phyloP scores from a whole-genome alignment of 2,888 invertebrate species.

The Nymphalis polychloros region DNA sequence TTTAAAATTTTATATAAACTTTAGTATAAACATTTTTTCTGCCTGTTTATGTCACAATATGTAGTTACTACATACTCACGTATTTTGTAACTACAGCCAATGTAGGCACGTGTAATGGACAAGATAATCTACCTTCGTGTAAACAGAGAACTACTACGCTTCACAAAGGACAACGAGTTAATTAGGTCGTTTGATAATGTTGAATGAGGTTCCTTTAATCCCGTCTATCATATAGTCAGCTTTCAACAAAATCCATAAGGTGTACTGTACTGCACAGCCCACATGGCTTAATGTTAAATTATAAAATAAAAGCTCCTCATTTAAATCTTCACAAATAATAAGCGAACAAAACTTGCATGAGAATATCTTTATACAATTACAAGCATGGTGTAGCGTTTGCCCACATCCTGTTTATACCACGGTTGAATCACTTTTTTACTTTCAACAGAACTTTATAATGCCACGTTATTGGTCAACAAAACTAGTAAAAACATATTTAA shows the following conservation, averaged over 20 bases:
- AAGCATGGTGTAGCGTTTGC: too few relatives aligned
- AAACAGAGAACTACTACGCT: conserved; percentile 21
- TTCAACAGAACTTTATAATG: too few relatives aligned
- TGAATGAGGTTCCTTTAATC: conserved; percentile 10
- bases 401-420: too few relatives aligned
- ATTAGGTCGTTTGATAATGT: conserved; percentile 33
- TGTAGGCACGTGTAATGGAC: conserved; percentile 20
- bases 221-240: not conserved
- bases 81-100: conserved; percentile 13
- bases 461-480: too few relatives aligned
- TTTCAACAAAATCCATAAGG: not conserved
- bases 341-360: not conserved
- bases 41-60: not conserved
- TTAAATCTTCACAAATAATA: not conserved
- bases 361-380: too few relatives aligned
- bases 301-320: not conserved
- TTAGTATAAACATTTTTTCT: too few relatives aligned
- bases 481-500: too few relatives aligned
- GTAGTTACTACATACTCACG: not conserved
- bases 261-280: not conserved
- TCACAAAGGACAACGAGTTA: conserved; percentile 34
- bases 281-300: not conserved
- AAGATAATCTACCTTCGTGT: conserved; percentile 28
- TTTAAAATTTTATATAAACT: too few relatives aligned
- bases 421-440: too few relatives aligned